Percentiles rank a stretch among this genome's conserved stretches.
Evolutionary conservation across 1,140 invertebrate genomes (phyloP).

Genomic region (Parasteatoda tepidariorum): DNA sequence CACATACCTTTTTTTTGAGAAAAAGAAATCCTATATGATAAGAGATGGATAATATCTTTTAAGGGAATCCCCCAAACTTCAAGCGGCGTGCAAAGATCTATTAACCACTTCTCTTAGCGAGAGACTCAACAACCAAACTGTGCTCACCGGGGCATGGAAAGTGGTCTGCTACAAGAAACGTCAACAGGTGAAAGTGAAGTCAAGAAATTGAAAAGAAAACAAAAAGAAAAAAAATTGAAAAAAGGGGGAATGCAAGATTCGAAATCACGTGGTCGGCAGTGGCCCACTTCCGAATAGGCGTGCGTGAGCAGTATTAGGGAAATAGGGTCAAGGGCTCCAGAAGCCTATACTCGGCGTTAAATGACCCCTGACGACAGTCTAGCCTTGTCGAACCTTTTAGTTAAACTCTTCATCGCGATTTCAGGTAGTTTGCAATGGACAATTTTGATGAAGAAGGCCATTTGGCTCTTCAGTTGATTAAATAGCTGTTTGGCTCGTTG

Average conservation of each 20-base stretch:
- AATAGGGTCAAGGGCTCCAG: conserved; percentile 48
- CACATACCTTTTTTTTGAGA: no score
- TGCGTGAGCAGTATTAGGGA: not conserved
- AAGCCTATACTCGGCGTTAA: conserved; percentile 26
- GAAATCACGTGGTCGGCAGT: conserved; percentile 49
- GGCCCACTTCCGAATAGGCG: conserved; percentile 46
- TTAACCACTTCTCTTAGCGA: not conserved
- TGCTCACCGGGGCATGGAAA: conserved; percentile 44
- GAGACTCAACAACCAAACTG: not conserved
- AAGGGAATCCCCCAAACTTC: not conserved
- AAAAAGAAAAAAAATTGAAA: conserved; percentile 15
- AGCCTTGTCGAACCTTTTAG: not conserved
- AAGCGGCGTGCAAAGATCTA: not conserved
- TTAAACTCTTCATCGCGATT: not conserved
- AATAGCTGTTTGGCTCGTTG: not conserved
- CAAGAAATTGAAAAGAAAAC: conserved; percentile 10
- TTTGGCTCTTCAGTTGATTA: not conserved
- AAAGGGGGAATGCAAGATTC: not conserved
- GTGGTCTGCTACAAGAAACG: conserved; percentile 34
- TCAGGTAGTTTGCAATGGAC: conserved; percentile 2
- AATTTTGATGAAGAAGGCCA: not conserved
- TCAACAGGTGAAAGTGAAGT: conserved; percentile 30
- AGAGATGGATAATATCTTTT: no score
- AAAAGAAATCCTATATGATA: no score
- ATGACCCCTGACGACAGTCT: conserved; percentile 35